A percentile compares a stretch with the other conserved stretches of the same genome.
phyloP scores from a whole-genome alignment of 2,888 invertebrate genomes.

The Yponomeuta cagnagella region DNA sequence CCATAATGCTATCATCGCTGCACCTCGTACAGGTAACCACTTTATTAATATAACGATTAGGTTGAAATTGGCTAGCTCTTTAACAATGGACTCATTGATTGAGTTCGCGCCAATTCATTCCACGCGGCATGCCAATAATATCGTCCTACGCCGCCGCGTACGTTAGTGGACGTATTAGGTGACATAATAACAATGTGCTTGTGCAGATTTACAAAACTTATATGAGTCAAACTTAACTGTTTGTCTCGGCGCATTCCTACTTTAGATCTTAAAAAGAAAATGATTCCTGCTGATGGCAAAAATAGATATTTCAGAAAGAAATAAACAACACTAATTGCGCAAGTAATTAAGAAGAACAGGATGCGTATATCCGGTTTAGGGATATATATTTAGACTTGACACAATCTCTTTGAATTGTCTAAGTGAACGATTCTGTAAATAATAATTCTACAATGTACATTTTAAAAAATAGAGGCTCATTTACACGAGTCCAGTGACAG shows the following conservation, averaged over 20 bases:
- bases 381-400: background rate
- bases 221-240: background rate
- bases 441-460: too few species aligned
- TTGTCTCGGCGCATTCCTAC: background rate
- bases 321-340: background rate
- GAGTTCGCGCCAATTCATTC: background rate
- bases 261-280: background rate
- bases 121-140: background rate
- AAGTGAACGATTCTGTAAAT: too few species aligned
- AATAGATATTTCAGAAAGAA: background rate
- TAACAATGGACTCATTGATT: background rate
- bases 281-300: background rate
- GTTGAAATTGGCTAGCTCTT: background rate
- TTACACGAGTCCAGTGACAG: too few species aligned
- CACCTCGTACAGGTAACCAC: background rate
- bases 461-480: too few species aligned
- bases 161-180: background rate
- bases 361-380: background rate
- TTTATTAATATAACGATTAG: background rate
- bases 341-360: background rate
- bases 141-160: background rate
- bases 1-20: too few species aligned
- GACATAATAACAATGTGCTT: background rate
- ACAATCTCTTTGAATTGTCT: too few species aligned
- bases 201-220: too few species aligned